phyloP scores from a whole-genome alignment of 2,888 invertebrate species.

The Desoria tigrina region DNA sequence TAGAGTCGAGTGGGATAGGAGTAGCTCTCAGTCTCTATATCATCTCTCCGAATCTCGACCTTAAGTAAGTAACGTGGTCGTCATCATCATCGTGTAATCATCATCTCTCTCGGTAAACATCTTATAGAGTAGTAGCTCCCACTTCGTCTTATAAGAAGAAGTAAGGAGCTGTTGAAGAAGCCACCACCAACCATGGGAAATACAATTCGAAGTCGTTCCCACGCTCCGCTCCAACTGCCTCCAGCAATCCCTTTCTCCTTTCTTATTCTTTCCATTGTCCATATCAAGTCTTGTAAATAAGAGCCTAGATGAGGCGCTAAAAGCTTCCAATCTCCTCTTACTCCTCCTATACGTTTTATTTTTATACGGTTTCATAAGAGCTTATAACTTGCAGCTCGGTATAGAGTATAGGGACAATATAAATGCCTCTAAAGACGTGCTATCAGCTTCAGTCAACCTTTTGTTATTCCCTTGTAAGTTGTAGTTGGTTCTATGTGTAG shows the following conservation, averaged over 20 bases:
- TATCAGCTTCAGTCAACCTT: constrained; percentile 4
- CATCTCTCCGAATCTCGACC: background rate
- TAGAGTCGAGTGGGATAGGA: background rate
- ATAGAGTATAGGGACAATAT: no score
- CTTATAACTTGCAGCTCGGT: no score
- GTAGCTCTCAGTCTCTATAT: background rate
- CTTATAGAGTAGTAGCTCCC: constrained; percentile 23
- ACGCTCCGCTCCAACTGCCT: constrained; percentile 47
- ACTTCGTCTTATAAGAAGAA: constrained; percentile 23
- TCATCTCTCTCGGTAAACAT: constrained; percentile 50
- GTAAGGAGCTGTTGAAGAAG: constrained; percentile 41
- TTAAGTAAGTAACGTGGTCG: constrained; percentile 21
- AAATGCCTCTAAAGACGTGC: no score
- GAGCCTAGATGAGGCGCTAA: no score
- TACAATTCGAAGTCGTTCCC: constrained; percentile 46
- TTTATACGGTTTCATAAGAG: no score
- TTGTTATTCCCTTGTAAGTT: constrained; percentile 15
- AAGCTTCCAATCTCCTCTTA: background rate
- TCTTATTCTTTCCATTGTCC: constrained; percentile 29
- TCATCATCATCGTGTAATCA: constrained; percentile 43
- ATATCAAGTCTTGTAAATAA: background rate
- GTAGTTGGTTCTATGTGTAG: no score
- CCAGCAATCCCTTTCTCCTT: constrained; percentile 35
- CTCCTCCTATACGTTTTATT: no score
- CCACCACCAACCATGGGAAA: constrained; percentile 46